These are phyloP conservation scores for Chymomyza costata DNA, from an alignment of 1,140 invertebrate species.

Conservation along the genomic window DNA sequence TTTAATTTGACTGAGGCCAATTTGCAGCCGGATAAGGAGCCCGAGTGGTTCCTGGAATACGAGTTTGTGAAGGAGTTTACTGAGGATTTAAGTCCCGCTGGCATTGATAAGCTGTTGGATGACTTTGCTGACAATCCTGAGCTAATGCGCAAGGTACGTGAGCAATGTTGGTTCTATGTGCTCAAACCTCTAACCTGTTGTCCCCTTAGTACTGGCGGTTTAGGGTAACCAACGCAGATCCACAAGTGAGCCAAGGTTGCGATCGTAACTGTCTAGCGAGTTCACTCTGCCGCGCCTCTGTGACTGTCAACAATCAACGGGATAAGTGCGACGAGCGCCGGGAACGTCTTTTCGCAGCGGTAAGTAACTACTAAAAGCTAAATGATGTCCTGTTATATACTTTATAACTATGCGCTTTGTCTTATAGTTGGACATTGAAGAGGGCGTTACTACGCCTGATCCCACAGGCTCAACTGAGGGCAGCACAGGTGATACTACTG, in stretches of 20 bases:
- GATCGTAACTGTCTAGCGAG: slow-evolving; percentile 78
- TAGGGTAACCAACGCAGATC: slow-evolving; percentile 78
- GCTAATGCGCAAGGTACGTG: slow-evolving; percentile 52
- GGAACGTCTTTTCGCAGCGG: slow-evolving; percentile 39
- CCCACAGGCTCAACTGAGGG: too few relatives aligned
- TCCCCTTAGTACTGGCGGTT: slow-evolving; percentile 75
- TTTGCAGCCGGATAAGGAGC: slow-evolving; percentile 72
- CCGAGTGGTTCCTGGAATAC: slow-evolving; percentile 81
- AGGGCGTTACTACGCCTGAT: not conserved
- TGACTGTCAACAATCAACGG: slow-evolving; percentile 77
- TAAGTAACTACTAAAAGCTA: slow-evolving; percentile 28
- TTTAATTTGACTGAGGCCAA: slow-evolving; percentile 88
- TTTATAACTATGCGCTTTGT: not conserved
- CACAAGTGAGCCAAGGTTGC: slow-evolving; percentile 77
- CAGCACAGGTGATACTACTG: too few relatives aligned
- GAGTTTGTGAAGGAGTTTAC: slow-evolving; percentile 82
- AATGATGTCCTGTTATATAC: too few relatives aligned
- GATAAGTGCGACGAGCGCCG: slow-evolving; percentile 78
- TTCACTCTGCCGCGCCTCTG: slow-evolving; percentile 78
- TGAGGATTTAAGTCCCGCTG: slow-evolving; percentile 73
- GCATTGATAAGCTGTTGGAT: slow-evolving; percentile 76
- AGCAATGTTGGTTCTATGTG: not conserved
- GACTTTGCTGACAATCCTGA: slow-evolving; percentile 73
- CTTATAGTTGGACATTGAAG: slow-evolving; percentile 49
- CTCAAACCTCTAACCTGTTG: not conserved